Evolutionary conservation across 2,797 vertebrate genomes (phyloP).

Genomic region (Iguana delicatissima): DNA sequence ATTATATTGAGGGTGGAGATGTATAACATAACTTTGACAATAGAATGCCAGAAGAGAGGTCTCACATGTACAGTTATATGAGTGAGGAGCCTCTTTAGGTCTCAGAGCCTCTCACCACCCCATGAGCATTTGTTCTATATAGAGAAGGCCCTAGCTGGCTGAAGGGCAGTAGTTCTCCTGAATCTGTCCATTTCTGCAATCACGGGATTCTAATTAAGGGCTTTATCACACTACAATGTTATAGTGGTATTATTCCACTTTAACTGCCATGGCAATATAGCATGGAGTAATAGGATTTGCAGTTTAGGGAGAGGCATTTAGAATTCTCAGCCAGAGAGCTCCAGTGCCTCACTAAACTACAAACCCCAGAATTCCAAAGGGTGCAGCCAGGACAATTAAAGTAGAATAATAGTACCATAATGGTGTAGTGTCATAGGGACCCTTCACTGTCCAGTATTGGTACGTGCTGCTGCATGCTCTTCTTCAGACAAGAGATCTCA

Average conservation of each 20-base stretch:
- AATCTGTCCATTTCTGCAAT: neutral
- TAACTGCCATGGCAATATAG: too few species aligned
- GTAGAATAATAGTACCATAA: too few species aligned
- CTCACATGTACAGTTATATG: neutral
- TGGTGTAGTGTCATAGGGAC: too few species aligned
- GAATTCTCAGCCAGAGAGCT: too few species aligned
- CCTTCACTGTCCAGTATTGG: too few species aligned
- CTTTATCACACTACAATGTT: accelerated
- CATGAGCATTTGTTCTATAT: neutral
- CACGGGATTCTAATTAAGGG: neutral
- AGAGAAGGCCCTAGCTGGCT: neutral
- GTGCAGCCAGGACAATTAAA: too few species aligned
- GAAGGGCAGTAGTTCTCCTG: too few species aligned
- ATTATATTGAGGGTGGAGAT: neutral
- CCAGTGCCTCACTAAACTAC: too few species aligned
- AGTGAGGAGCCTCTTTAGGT: neutral
- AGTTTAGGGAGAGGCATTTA: too few species aligned
- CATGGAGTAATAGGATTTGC: too few species aligned
- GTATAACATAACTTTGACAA: neutral
- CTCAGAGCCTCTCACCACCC: neutral
- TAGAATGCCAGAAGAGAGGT: neutral
- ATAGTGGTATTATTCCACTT: too few species aligned
- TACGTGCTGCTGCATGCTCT: neutral
- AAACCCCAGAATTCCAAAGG: too few species aligned
- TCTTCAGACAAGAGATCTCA: neutral